Base-by-base conservation (phyloP, 2,888 invertebrate genomes). In the Drosophila vallismaia region DNA sequence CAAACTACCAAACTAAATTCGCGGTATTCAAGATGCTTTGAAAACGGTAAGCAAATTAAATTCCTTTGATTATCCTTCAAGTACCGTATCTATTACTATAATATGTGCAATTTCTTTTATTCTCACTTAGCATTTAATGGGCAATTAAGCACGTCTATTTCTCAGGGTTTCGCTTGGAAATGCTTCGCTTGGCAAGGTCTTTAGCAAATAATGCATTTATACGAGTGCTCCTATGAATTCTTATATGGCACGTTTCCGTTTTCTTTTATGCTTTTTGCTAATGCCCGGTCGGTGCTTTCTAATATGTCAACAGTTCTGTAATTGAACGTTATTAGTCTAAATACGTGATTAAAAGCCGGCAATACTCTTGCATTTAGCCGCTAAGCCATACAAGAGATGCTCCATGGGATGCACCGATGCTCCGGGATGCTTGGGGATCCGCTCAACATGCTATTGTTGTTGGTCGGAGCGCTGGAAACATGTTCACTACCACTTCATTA, bases 271-370 rank as follows among this genome's bases (percentile, higher is more conserved):
- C 53, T 54, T 48, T 57, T 52, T 54, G 68, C 54, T 51, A 44
- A n/a, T 45, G 40, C 40, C 6, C 2, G 33, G n/a, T 36, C 19
- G 55, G 36, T 46, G 74, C 74, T 74, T 74, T 75, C 75, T 75
- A 75, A 74, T 74, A 71, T 58, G 70, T 75, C 75, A 62, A 63
- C 58, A 63, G 60, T 67, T 66, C 74, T 54, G 63, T 74, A 75
- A 74, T 75, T 74, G 75, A 74, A 71, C 71, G 71, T 75, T 73
- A 74, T 75, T 74, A 71, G 71, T 55, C 64, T 71, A 74, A 75
- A 71, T 76, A 76, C 76, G 76, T 75, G 72, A 75, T 75, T 75
- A 75, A 76, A 55, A 66, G 73, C 72, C 73, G 76, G 67, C 76
- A 75, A 58, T 75, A 57, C 57, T 52, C 60, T 63, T 66, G 69